Base-by-base conservation (phyloP, 2,888 invertebrate species). In the Apeira syringaria region DNA sequence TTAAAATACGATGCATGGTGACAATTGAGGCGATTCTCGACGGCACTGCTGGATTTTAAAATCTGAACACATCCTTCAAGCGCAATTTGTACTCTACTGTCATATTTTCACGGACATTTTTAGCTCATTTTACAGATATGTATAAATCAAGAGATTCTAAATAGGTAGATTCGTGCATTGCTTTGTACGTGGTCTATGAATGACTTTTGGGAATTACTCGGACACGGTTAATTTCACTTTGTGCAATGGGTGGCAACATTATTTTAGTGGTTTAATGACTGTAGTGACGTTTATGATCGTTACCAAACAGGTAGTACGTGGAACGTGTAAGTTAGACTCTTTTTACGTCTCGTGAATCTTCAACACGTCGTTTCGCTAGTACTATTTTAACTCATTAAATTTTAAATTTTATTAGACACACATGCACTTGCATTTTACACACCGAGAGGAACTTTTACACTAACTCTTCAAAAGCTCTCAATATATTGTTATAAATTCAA, bases 131-230 rank as follows among this genome's bases (percentile, higher is more conserved):
- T 37, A 28, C 26, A 33, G 20, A 1, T 35, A 43, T 41, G 15
- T 59, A 69, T 67, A 72, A 72, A 70, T 61, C 61, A 62, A 58
- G 40, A 46, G 50, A 31, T 50, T 42, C 35, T 68, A 64, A 69
- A 71, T 62, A 57, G 61, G 58, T 74, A 76, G 74, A 74, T 76
- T 61, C 64, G 60, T 69, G 41, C 43, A 32, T 36, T 75, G 66
- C 57, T 58, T 66, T 64, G 64, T 68, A 58, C 77, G 76, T 79
- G 75, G 73, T 76, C 73, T 72, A 80, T 85, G 83, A 87, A 87
- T 86, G 78, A 69, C 65, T 70, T 77, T 77, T 40, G 57, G 63
- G 74, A 76, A 74, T 80, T 73, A 75, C 53, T 46, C 36, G 53
- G 52, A 56, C 43, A 59, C 28, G 55, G 36, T 41, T 49, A 56